Evolutionary conservation across 2,113 vertebrate genomes (phyloP).

Genomic region (Pelvicachromis taeniatus): DNA sequence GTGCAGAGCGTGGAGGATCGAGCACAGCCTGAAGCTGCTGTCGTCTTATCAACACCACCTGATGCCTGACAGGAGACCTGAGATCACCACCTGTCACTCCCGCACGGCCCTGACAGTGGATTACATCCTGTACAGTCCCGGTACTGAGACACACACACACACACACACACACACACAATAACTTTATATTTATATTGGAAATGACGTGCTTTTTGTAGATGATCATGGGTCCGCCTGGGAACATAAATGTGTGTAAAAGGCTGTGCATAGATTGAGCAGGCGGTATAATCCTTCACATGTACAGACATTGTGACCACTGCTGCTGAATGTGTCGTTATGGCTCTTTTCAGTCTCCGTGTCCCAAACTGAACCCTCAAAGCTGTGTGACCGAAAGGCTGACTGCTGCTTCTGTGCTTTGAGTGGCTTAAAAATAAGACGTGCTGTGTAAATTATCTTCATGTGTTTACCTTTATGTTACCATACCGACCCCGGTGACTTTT

Average conservation of each 20-base stretch:
- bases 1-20: conserved; percentile 65
- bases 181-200: background rate
- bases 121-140: conserved; percentile 91
- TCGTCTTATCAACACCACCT: conserved; percentile 87
- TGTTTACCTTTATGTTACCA: background rate
- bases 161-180: background rate
- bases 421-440: background rate
- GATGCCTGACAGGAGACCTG: conserved; percentile 77
- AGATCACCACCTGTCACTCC: conserved; percentile 93
- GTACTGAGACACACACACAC: background rate
- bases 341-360: background rate
- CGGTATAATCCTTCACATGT: background rate
- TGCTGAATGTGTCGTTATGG: background rate
- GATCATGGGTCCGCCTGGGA: background rate
- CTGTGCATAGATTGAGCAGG: background rate
- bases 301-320: background rate
- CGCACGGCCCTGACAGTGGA: conserved; percentile 88
- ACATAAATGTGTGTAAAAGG: background rate
- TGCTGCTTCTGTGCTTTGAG: background rate
- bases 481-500: background rate
- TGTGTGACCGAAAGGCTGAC: background rate
- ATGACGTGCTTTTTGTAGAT: background rate
- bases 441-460: background rate
- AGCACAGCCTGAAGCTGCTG: conserved; percentile 81
- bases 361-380: background rate